Evolutionary conservation across 2,888 invertebrate genomes (phyloP), one percentile per base, ranked within the genome.

Genomic region (Pachymerium ferrugineum): DNA sequence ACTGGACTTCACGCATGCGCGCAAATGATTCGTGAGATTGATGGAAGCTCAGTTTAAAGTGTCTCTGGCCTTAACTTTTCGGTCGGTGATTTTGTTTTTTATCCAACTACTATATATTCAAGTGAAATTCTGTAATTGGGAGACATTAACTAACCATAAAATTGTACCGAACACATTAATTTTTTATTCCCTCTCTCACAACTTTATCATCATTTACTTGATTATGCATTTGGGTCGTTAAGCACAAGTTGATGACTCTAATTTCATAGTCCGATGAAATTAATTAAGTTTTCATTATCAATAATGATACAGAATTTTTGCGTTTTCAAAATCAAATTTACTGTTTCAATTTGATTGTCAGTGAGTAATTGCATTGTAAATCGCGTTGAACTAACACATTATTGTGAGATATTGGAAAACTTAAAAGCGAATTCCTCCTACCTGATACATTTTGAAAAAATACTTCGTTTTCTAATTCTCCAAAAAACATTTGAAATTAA

Each of bases 1-100:
- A 62, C 62, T 62, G 62, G 62, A 62, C 62, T 62, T 62, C 62
- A 62, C 62, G 62, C 62, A 62, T 62, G 62, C 62, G 62, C 62
- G 62, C 62, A 62, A 62, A 62, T 62, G 62, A 62, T 62, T 62
- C 62, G 62, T 62, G 62, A 62, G 62, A 62, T 62, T 62, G 62
- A 62, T 62, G 62, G 62, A 62, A 62, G 62, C n/a, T 62, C 62
- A 62, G 62, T 62, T 62, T 62, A 62, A 62, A 62, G 62, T 62
- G 62, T 62, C 28, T n/a, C 28, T 62, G 62, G 62, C 62, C 28
- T 62, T 62, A 62, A 62, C 62, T 62, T 62, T 54, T 62, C n/a
- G 62, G 28, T 62, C 28, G 1, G 28, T 8, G 28, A 62, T 62
- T 62, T 62, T 22, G 0, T 62, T 62, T 62, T 25, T 47, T 47